Evolutionary conservation across 2,797 vertebrate species (phyloP).

Genomic region (Pangasius mekongensis): DNA sequence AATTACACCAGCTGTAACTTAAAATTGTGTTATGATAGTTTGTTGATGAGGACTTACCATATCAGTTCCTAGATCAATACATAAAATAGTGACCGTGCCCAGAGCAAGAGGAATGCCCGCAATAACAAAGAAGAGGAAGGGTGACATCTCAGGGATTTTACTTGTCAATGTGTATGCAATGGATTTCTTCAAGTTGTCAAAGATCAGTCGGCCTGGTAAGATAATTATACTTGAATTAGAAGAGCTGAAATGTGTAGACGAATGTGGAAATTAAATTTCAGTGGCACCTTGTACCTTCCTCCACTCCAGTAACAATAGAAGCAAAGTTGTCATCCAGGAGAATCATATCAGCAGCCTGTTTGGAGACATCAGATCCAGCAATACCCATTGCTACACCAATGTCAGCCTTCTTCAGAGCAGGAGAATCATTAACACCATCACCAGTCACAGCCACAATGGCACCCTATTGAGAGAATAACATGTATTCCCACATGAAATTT

Average conservation of each 20-base stretch:
- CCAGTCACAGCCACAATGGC: conserved; percentile 96
- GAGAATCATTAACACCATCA: conserved; percentile 91
- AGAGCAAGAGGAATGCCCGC: conserved; percentile 93
- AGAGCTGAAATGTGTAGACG: not conserved
- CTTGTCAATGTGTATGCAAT: conserved; percentile 98
- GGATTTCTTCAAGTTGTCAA: conserved; percentile 98
- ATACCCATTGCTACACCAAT: not conserved
- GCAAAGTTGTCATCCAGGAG: conserved; percentile 94
- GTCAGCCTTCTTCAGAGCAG: conserved; percentile 91
- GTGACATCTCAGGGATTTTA: conserved; percentile 97
- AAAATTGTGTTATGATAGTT: not conserved
- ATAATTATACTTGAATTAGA: not conserved
- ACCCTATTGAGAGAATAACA: conserved; percentile 73
- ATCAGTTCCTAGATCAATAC: conserved; percentile 96
- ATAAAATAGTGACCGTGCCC: conserved; percentile 96
- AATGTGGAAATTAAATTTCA: not conserved
- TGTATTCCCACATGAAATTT: not conserved
- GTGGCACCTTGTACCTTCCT: conserved; percentile 82
- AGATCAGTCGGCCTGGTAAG: conserved; percentile 90
- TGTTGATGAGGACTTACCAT: conserved; percentile 77
- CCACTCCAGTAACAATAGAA: conserved; percentile 86
- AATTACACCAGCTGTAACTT: not conserved
- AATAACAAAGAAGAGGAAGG: conserved; percentile 95
- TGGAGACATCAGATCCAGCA: too few species aligned
- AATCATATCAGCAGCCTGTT: conserved; percentile 83